Conservation (phyloP, 1,140 invertebrate species). For the Piezodorus guildinii region DNA sequence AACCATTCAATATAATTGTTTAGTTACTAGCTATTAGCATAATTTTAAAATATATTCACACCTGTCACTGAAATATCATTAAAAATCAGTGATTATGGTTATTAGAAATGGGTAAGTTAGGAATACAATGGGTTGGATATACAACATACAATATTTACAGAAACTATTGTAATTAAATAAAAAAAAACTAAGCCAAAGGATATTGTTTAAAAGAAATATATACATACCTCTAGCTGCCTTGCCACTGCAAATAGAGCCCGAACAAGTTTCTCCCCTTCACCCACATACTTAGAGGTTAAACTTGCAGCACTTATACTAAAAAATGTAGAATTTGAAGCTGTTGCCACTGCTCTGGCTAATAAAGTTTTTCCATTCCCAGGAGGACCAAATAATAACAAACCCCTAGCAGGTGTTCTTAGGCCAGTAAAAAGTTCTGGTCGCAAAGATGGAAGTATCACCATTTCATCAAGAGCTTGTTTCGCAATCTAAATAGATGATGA, state of each 20-base stretch:
- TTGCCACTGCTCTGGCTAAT: conserved; percentile 29
- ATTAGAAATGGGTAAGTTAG: no score
- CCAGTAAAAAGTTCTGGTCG: conserved; percentile 92
- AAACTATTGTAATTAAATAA: no score
- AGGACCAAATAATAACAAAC: conserved; percentile 87
- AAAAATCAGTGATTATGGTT: no score
- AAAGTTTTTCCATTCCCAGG: conserved; percentile 62
- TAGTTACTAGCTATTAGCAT: no score
- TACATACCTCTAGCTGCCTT: conserved; percentile 61
- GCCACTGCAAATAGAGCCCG: conserved; percentile 89
- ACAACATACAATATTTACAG: no score
- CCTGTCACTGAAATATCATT: no score
- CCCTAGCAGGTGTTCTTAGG: conserved; percentile 77
- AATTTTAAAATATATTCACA: no score
- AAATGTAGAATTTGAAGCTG: conserved; percentile 69
- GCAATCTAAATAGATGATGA: conserved; percentile 45
- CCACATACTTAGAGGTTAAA: conserved; percentile 96
- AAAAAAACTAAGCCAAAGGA: no score
- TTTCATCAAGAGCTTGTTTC: conserved; percentile 94
- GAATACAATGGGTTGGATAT: no score
- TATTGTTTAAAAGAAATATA: neutral
- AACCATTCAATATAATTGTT: no score
- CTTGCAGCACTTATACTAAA: conserved; percentile 95
- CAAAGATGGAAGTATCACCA: conserved; percentile 91
- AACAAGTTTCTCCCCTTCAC: conserved; percentile 96